These are phyloP conservation scores for Acrocera orbiculus DNA, from an alignment of 2,888 invertebrate species.

Conservation along the genomic window DNA sequence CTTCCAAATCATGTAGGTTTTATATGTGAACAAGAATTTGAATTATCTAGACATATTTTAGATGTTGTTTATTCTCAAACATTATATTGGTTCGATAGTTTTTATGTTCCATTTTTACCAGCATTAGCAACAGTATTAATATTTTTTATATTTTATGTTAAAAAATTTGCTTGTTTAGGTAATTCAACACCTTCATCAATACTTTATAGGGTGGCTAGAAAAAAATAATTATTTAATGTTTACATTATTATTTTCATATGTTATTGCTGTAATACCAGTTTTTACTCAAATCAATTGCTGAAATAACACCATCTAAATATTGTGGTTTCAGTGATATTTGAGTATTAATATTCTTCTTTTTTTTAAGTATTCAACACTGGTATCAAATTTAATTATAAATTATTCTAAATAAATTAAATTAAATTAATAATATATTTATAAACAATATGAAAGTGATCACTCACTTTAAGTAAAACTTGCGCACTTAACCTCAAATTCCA, in stretches of 20 bases:
- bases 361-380: too few species aligned
- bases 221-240: slow-evolving; percentile 73
- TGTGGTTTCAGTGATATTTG: too few species aligned
- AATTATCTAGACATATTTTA: slow-evolving; percentile 67
- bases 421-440: too few species aligned
- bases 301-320: slow-evolving; percentile 50
- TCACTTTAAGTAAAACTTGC: too few species aligned
- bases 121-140: slow-evolving; percentile 50
- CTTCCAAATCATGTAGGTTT: slow-evolving; percentile 48
- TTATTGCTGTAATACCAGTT: slow-evolving; percentile 51
- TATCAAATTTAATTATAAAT: too few species aligned
- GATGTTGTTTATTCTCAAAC: slow-evolving; percentile 76
- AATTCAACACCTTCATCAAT: slow-evolving; percentile 62
- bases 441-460: too few species aligned
- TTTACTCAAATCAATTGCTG: slow-evolving; percentile 55
- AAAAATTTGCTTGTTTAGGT: slow-evolving; percentile 63
- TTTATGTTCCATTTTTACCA: slow-evolving; percentile 66
- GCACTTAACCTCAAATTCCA: too few species aligned
- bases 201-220: slow-evolving; percentile 60
- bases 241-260: slow-evolving; percentile 56
- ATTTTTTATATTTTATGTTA: slow-evolving; percentile 64
- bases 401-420: too few species aligned
- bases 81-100: slow-evolving; percentile 72
- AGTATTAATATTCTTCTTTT: too few species aligned
- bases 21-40: slow-evolving; percentile 59